Conservation (phyloP, 2,797 vertebrate genomes). For the Columba guinea region DNA sequence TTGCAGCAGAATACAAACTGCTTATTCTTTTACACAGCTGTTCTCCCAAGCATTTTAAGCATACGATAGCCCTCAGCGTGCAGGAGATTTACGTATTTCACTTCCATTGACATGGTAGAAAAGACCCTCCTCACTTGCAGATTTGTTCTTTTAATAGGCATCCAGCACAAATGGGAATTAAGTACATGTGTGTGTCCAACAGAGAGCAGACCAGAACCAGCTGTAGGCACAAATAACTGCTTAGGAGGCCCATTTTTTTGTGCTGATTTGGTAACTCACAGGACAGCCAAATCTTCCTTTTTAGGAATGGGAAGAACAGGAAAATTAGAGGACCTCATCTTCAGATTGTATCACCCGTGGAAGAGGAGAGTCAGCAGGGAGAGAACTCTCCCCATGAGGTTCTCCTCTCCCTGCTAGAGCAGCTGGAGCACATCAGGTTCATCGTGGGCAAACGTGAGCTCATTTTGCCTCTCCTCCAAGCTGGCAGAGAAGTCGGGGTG, state of each 20-base stretch:
- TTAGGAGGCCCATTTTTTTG: slow-evolving; percentile 62
- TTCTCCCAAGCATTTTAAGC: slow-evolving; percentile 24
- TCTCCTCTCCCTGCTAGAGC: slow-evolving; percentile 21
- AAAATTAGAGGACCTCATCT: slow-evolving; percentile 32
- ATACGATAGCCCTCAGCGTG: not conserved
- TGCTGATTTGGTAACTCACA: slow-evolving; percentile 53
- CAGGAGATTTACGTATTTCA: slow-evolving; percentile 44
- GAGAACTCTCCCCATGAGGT: not conserved
- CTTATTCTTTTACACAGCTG: slow-evolving; percentile 46
- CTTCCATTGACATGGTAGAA: slow-evolving; percentile 16
- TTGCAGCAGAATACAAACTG: slow-evolving; percentile 5
- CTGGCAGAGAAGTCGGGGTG: slow-evolving; percentile 12
- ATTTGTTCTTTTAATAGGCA: slow-evolving; percentile 58
- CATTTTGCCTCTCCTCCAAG: not conserved
- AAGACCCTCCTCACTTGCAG: slow-evolving; percentile 43
- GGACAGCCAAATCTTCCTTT: slow-evolving; percentile 60
- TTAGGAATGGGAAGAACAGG: slow-evolving; percentile 55
- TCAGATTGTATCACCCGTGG: slow-evolving; percentile 17
- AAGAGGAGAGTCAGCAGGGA: slow-evolving; percentile 38
- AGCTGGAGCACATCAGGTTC: slow-evolving; percentile 56
- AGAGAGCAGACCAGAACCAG: slow-evolving; percentile 65
- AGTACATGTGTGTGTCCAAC: slow-evolving; percentile 60
- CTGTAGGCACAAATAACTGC: slow-evolving; percentile 60
- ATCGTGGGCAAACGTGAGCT: slow-evolving; percentile 26
- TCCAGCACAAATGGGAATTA: slow-evolving; percentile 58